phyloP scores from a whole-genome alignment of 1,140 invertebrate species.

The Caenorhabditis briggsae region DNA sequence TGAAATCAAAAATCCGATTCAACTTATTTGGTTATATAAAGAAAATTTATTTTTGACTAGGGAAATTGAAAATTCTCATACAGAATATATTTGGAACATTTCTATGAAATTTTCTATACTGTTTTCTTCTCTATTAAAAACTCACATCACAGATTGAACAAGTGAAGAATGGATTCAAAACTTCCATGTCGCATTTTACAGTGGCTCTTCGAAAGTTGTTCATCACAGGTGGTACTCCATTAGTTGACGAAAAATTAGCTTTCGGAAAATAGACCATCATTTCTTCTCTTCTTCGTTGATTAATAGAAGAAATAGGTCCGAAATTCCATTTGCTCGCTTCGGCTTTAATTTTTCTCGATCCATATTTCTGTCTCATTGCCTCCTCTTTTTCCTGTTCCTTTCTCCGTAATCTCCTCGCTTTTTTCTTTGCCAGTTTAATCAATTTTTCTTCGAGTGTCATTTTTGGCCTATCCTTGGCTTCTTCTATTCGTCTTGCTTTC shows the following conservation, averaged over 20 bases:
- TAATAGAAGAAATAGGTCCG: constrained; percentile 24
- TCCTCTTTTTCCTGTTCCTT: constrained; percentile 35
- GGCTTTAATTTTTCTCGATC: constrained; percentile 7
- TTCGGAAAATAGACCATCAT: constrained; percentile 42
- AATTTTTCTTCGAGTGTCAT: constrained; percentile 11
- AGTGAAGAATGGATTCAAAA: constrained; percentile 26
- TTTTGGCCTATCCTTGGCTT: constrained; percentile 12
- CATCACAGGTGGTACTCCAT: constrained; percentile 33
- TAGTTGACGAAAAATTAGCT: background rate
- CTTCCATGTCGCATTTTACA: constrained; percentile 31
- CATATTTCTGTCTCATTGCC: constrained; percentile 24
- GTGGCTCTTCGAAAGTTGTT: constrained; percentile 44
- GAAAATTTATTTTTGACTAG: no score
- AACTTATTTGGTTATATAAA: no score
- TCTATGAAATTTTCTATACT: no score
- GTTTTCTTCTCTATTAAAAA: background rate
- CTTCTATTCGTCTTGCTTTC: constrained; percentile 12
- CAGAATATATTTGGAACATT: no score
- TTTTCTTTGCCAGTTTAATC: constrained; percentile 7
- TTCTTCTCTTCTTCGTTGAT: constrained; percentile 40
- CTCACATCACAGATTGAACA: constrained; percentile 52
- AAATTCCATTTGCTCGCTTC: constrained; percentile 49
- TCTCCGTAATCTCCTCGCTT: constrained; percentile 14
- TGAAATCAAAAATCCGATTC: constrained; percentile 55
- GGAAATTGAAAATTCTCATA: no score